A percentile compares a stretch with the other conserved stretches of the same genome.
Conservation (phyloP, 2,797 vertebrate species). For the Intellagama lesueurii region DNA sequence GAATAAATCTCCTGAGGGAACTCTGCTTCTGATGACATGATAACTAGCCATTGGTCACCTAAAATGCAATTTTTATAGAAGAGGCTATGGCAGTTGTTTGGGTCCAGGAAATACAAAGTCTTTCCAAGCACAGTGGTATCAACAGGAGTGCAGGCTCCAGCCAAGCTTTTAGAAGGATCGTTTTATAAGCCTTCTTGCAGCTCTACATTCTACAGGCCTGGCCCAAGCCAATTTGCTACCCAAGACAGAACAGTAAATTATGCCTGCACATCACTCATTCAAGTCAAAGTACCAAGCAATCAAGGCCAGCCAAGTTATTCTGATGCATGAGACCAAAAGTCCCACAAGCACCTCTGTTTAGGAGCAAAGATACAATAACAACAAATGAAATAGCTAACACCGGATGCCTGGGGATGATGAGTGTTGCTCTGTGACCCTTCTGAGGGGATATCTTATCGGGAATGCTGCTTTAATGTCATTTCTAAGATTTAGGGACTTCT, state of each 20-base stretch:
- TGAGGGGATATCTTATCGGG: too few relatives aligned
- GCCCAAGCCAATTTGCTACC: not conserved
- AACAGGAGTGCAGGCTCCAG: not conserved
- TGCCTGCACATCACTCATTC: too few relatives aligned
- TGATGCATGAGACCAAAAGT: not conserved
- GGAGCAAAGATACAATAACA: not conserved
- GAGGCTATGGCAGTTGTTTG: not conserved
- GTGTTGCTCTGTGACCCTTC: too few relatives aligned
- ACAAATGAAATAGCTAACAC: not conserved
- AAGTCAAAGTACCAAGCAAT: not conserved
- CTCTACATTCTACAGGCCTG: not conserved
- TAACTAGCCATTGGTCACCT: not conserved
- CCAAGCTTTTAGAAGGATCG: not conserved
- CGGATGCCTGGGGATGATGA: not conserved
- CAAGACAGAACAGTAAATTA: not conserved
- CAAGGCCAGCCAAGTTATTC: not conserved
- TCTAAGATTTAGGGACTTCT: conserved; percentile 7
- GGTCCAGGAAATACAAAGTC: not conserved
- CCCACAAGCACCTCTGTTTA: not conserved
- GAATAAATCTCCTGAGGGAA: too few relatives aligned
- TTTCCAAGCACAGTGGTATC: not conserved
- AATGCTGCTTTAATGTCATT: not conserved
- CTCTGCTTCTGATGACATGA: too few relatives aligned
- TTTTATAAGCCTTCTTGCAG: not conserved
- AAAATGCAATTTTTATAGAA: not conserved